Percentiles rank a stretch among this genome's conserved stretches.
These are phyloP conservation scores for Sialis fuliginosa DNA, from an alignment of 2,888 invertebrate species.

Conservation along the genomic window DNA sequence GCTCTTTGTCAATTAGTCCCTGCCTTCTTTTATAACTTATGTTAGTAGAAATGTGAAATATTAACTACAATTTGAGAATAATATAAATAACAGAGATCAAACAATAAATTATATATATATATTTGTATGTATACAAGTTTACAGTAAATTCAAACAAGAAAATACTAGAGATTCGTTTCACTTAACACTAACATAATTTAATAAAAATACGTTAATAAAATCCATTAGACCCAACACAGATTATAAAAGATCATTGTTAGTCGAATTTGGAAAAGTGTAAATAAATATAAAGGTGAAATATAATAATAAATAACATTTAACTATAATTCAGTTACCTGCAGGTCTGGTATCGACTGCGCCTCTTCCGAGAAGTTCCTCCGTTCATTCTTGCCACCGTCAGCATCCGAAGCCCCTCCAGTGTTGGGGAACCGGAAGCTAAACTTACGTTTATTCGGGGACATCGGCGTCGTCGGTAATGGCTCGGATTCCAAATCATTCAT, in stretches of 20 bases:
- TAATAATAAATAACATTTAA: neutral
- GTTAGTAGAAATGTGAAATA: too few relatives aligned
- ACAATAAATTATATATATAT: too few relatives aligned
- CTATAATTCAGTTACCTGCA: conserved; percentile 47
- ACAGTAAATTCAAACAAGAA: too few relatives aligned
- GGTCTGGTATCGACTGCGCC: conserved; percentile 66
- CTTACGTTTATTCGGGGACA: conserved; percentile 52
- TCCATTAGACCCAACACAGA: neutral
- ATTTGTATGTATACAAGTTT: too few relatives aligned
- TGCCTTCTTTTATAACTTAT: too few relatives aligned
- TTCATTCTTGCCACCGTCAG: conserved; percentile 44
- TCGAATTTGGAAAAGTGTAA: neutral
- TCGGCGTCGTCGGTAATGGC: conserved; percentile 32
- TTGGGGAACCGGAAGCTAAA: conserved; percentile 62
- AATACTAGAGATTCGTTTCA: too few relatives aligned
- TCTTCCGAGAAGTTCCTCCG: conserved; percentile 82
- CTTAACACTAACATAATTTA: too few relatives aligned
- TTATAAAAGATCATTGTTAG: neutral
- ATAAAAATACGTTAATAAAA: too few relatives aligned
- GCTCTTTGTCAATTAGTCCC: too few relatives aligned
- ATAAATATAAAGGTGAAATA: neutral
- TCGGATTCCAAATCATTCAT: conserved; percentile 41
- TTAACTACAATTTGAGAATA: too few relatives aligned
- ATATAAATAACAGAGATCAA: too few relatives aligned
- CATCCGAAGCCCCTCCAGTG: conserved; percentile 19